These are phyloP conservation scores for Melanotus villosus DNA, from an alignment of 2,888 invertebrate genomes.

Conservation along the genomic window DNA sequence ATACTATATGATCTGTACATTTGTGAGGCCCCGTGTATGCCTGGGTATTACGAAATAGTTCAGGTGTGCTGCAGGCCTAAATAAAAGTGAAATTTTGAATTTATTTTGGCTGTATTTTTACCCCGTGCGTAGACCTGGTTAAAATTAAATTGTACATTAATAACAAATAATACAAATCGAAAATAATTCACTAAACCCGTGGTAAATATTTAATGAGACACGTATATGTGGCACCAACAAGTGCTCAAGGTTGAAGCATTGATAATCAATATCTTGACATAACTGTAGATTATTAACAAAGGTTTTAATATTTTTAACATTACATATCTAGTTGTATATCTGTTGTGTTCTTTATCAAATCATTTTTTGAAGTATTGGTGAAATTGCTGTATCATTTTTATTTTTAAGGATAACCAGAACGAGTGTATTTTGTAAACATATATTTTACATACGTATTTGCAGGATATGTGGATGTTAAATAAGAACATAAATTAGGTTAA, in stretches of 20 bases:
- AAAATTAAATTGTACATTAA: not conserved
- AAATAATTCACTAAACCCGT: not conserved
- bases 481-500: no score
- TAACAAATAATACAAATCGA: not conserved
- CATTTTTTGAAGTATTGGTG: no score
- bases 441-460: no score
- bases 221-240: not conserved
- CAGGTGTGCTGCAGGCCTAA: not conserved
- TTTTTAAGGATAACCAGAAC: no score
- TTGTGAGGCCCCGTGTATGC: conserved; percentile 1
- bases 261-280: conserved; percentile 11
- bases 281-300: no score
- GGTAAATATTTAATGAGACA: conserved; percentile 23
- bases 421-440: no score
- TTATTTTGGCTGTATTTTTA: not conserved
- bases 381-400: no score
- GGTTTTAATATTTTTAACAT: no score
- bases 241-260: conserved; percentile 5
- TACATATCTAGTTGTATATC: no score
- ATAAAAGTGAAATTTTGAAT: conserved; percentile 7
- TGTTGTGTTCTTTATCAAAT: no score
- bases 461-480: no score
- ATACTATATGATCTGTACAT: conserved; percentile 32
- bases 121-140: not conserved
- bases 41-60: not conserved